Evolutionary conservation across 2,888 invertebrate species (phyloP), one percentile per base, ranked within the genome.

Genomic region (Thumatha senex): DNA sequence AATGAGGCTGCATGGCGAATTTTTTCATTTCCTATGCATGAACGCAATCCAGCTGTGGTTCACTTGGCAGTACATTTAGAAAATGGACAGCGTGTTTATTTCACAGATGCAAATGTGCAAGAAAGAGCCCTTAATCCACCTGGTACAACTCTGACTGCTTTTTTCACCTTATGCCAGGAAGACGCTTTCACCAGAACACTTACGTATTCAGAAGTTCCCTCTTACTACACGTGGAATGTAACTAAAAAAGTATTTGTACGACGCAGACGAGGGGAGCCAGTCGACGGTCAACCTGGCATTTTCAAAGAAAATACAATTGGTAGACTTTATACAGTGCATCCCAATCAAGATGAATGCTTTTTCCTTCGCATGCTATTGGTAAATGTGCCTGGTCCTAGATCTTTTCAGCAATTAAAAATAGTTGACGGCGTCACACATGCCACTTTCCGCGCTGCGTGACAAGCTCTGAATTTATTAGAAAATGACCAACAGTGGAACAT

Each of bases 101-200:
- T 61, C 56, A 64, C 58, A 36, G 54, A 57, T 39, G 48, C 64
- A 39, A 61, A 50, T 52, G 54, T 53, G 46, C 38, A 57, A 56
- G 58, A 66, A 39, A 49, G 56, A 51, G 63, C 62, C 18, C 48
- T 44, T 59, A 51, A 51, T 53, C 69, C 69, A 54, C 68, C 63
- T 29, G 54, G 61, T 49, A 71, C 72, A 46, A 72, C 71, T 36
- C 62, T 73, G 18, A 67, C 61, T 13, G 62, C 46, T 41, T 76
- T 61, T 61, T 55, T 57, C 41, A 50, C 58, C 50, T 45, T 54
- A 34, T 46, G 46, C 13, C 40, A 46, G 33, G 15, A 33, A 24
- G 40, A 31, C 31, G 46, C 39, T 8, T 57, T 42, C 64, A 56
- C 39, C 39, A 10, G 12, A 40, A 46, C 46, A 40, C 10, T 46